phyloP scores from a whole-genome alignment of 2,888 invertebrate genomes.

The Neoaliturus tenellus region DNA sequence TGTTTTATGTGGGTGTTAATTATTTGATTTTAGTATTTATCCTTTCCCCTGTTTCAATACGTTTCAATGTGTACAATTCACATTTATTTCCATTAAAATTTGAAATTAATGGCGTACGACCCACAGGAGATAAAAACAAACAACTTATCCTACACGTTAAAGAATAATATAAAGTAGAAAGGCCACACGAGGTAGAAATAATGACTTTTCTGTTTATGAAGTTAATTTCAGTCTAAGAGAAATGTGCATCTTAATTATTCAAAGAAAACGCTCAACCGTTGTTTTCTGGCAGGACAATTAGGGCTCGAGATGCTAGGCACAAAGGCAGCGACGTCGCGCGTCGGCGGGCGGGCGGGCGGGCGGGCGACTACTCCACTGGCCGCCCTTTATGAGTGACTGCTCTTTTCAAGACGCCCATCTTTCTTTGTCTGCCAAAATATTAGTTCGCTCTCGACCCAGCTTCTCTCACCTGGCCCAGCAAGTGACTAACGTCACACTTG shows the following conservation, averaged over 20 bases:
- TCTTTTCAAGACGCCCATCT: conserved; percentile 22
- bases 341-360: not conserved
- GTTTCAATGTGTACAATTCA: too few species aligned
- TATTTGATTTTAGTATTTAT: too few species aligned
- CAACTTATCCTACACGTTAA: too few species aligned
- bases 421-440: conserved; percentile 35
- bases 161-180: not conserved
- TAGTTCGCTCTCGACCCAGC: conserved; percentile 3
- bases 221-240: not conserved
- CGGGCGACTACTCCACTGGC: not conserved
- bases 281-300: conserved; percentile 23
- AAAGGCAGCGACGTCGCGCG: too few species aligned
- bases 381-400: not conserved
- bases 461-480: not conserved
- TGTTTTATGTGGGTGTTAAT: too few species aligned
- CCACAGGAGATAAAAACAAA: too few species aligned
- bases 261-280: conserved; percentile 24
- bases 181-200: not conserved
- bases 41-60: too few species aligned
- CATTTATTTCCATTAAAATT: too few species aligned
- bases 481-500: not conserved
- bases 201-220: not conserved
- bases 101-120: too few species aligned
- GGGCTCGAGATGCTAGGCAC: not conserved
- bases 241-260: conserved; percentile 33